A percentile compares a stretch with the other conserved stretches of the same genome.
Conservation (phyloP, 2,797 vertebrate genomes). For the Dendrocincla tyrannina region DNA sequence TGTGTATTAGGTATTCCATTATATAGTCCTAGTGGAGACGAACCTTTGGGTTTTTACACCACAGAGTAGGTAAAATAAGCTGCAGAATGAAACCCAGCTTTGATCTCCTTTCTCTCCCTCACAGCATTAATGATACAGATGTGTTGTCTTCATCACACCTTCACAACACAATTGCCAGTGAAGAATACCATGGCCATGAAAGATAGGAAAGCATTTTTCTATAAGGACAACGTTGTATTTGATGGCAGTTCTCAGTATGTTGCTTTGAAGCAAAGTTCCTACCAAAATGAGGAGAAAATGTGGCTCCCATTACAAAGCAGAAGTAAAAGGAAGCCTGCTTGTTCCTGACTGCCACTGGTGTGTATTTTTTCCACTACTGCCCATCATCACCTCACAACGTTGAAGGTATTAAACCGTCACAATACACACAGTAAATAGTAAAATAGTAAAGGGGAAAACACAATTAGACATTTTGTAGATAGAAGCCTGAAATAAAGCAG, state of each 20-base stretch:
- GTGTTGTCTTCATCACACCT: not conserved
- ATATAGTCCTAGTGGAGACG: not conserved
- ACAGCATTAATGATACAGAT: not conserved
- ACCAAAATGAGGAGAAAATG: not conserved
- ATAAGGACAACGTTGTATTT: accelerated
- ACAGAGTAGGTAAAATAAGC: not conserved
- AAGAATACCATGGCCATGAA: not conserved
- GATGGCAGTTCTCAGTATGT: not conserved
- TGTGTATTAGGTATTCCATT: not conserved
- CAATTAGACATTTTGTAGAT: not conserved
- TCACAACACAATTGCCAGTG: not conserved
- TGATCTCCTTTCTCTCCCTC: not conserved
- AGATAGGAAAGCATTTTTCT: not conserved
- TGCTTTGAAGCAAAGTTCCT: not conserved
- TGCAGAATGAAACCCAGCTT: not conserved
- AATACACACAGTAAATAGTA: not conserved
- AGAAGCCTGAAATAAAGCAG: not conserved
- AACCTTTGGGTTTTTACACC: not conserved
- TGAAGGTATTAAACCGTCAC: not conserved
- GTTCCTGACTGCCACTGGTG: not conserved
- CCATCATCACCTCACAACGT: not conserved
- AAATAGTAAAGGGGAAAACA: not conserved
- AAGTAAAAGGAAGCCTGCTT: not conserved
- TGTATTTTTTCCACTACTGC: not conserved
- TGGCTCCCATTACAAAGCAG: not conserved